Evolutionary conservation across 1,140 invertebrate genomes (phyloP).

Genomic region (Drosophila asahinai): DNA sequence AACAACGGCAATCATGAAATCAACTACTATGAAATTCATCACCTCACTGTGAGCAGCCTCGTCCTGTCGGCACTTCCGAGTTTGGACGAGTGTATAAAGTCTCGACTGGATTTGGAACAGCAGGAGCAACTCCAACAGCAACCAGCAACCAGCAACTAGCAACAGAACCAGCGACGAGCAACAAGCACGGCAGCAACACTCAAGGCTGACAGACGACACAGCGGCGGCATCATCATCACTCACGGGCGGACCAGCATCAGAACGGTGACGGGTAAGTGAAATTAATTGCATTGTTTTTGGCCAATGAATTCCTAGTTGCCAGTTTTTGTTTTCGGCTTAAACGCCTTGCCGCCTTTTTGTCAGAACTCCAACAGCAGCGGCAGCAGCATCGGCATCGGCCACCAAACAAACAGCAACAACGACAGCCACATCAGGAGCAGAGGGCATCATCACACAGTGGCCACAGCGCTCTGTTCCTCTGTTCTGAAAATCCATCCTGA

Average conservation of each 20-base stretch:
- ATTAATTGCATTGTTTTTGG: slow-evolving; percentile 85
- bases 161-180: slow-evolving; percentile 27
- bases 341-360: slow-evolving; percentile 79
- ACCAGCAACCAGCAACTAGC: slow-evolving; percentile 20
- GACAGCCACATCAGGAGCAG: slow-evolving; percentile 11
- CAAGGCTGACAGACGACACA: slow-evolving; percentile 43
- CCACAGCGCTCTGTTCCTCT: slow-evolving; percentile 44
- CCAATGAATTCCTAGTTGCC: slow-evolving; percentile 82
- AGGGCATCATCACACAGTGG: slow-evolving; percentile 39
- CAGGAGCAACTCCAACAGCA: slow-evolving; percentile 33
- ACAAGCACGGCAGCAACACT: slow-evolving; percentile 42
- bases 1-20: slow-evolving; percentile 81
- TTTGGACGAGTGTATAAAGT: slow-evolving; percentile 55
- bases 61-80: slow-evolving; percentile 75
- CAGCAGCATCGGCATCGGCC: slow-evolving; percentile 19
- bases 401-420: slow-evolving; percentile 38
- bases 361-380: slow-evolving; percentile 27
- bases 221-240: slow-evolving; percentile 62
- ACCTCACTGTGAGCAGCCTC: slow-evolving; percentile 70
- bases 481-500: slow-evolving; percentile 10
- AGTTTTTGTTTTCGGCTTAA: slow-evolving; percentile 82
- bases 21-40: slow-evolving; percentile 85
- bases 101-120: slow-evolving; percentile 63
- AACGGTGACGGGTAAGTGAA: slow-evolving; percentile 83
- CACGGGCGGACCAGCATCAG: slow-evolving; percentile 54